Evolutionary conservation across 2,797 vertebrate genomes (phyloP), one percentile per base, ranked within the genome.

Genomic region (Melanotaenia nigrans): DNA sequence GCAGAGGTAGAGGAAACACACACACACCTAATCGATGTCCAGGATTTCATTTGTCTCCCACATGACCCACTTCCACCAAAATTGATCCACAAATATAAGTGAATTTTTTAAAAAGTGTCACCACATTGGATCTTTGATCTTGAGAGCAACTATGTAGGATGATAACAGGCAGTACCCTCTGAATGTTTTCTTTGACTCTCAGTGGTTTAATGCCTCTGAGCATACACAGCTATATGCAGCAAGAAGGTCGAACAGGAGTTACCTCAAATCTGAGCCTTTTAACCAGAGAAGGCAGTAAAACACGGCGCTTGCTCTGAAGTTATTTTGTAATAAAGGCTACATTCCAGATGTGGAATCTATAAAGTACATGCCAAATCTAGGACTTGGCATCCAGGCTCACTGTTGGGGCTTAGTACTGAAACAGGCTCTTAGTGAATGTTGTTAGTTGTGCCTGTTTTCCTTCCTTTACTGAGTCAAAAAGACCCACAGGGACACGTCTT

Each of bases 1-100:
- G 95, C 65, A 95, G 97, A 97, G 97, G 97, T 99, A 91, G 93
- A 59, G 30, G 45, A 80, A 54, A 69, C 42, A 60, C 36, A 0
- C 0, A 33, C 56, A 51, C 25, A 32, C 49, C n/a, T n/a, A 14
- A 61, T 35, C 14, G 51, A 22, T 18, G 25, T 54, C 18, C 5
- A 22, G 12, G 33, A 5, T 64, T 28, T 40, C 3, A 13, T 66
- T 30, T 53, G 36, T 66, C 22, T 68, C 35, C 62, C 61, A 49
- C 33, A 3, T 56, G 55, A 70, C 22, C 53, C 25, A 18, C 14
- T 28, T 30, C 28, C 45, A 25, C 18, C 20, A 2, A 28, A 13
- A 16, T 20, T 61, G 57, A 5, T 18, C 33, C 36, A 36, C 22
- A 32, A n/a, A 36, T 28, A 62, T 35, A 7, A 12, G n/a, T 53